Base-by-base conservation (phyloP, 2,888 invertebrate species). In the Ormyrus pomaceus region DNA sequence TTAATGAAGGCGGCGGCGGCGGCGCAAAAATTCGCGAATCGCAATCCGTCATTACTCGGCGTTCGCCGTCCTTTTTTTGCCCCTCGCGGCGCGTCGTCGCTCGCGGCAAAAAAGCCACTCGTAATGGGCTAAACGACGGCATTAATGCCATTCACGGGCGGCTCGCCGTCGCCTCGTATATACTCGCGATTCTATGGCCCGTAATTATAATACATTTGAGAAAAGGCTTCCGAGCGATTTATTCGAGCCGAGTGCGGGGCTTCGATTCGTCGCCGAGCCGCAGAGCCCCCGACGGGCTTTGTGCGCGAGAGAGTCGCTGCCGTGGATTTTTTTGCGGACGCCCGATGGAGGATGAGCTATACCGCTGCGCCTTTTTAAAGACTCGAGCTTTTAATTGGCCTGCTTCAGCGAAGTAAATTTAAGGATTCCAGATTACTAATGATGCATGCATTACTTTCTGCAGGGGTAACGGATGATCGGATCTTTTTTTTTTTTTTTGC, bases 71-170 rank as follows among this genome's bases (percentile, higher is more conserved):
- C 48, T 13, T 34, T 55, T 69, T 70, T 77, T 77, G 64, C 68
- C 69, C 69, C 62, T 62, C 6, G 34, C 72, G 64, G 55, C 76
- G 51, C 68, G 66, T 59, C 68, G 66, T 59, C 56, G 68, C 68
- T 68, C 51, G 68, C 75, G 68, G 66, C 51, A 58, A 75, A 75
- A 75, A 66, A 11, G 48, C 48, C 53, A 50, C 68, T 66, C 68
- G 59, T 65, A 74, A 81, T 65, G 69, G 61, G 73, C 58, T 73
- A 77, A 80, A 72, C 59, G 71, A 65, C 68, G 76, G 64, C 62
- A 68, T 77, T 73, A 77, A 73, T 80, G 76, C 71, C 72, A 77
- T 77, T 80, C 68, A 68, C 66, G 62, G 62, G 50, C 72, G 68
- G 62, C 68, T 77, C 72, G 34, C 13, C 78, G 68, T 6, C 56